A percentile compares a stretch with the other conserved stretches of the same genome.
Evolutionary conservation across 2,797 vertebrate species (phyloP).

Genomic region (Pterois miles): DNA sequence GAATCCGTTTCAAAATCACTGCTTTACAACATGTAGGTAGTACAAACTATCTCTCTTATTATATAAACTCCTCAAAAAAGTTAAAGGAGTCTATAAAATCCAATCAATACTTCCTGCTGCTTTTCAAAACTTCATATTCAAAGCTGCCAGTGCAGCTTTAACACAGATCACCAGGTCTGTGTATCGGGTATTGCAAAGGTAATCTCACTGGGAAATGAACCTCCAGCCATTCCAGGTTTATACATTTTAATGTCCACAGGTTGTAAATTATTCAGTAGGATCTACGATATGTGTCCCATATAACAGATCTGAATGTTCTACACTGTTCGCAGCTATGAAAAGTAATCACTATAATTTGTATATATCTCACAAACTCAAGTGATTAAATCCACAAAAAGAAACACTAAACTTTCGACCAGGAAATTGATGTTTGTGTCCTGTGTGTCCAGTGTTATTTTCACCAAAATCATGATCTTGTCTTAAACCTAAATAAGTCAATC

Average conservation of each 20-base stretch:
- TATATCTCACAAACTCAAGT: no score
- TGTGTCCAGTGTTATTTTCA: no score
- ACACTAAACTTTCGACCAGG: no score
- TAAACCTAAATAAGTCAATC: no score
- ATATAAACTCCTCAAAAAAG: background rate
- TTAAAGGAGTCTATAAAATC: background rate
- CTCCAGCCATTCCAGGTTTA: background rate
- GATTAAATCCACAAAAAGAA: no score
- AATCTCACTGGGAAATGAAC: background rate
- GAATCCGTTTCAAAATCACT: no score
- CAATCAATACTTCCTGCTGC: background rate
- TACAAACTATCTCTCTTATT: background rate
- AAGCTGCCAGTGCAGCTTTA: background rate
- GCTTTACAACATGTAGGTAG: no score
- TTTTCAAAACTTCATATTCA: background rate
- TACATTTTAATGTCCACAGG: background rate
- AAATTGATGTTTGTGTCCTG: no score
- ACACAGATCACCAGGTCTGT: background rate
- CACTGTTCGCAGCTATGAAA: no score
- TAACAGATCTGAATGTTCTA: background rate
- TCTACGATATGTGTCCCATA: background rate
- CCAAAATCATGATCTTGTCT: no score
- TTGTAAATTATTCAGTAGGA: background rate
- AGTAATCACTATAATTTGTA: no score
- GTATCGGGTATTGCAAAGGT: no score